Base-by-base conservation (phyloP, 2,888 invertebrate genomes). In the Mimumesa dahlbomi region DNA sequence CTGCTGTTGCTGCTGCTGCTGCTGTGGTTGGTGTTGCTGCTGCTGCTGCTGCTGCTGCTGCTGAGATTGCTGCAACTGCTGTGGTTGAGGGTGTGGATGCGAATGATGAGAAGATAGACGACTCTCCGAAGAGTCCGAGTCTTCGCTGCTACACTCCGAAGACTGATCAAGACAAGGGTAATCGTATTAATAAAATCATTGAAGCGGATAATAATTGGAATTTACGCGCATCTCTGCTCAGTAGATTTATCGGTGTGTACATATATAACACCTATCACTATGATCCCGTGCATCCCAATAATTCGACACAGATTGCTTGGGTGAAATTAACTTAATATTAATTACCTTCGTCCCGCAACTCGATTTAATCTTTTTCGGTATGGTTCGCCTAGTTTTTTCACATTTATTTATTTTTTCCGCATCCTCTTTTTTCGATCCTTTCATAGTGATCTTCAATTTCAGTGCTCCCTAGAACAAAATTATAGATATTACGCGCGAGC, bases 381-480 rank as follows among this genome's bases (percentile, higher is more conserved):
- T 66, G 16, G 79, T 69, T 36, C 76, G 83, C 61, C 81, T 81
- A 36, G 25, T 72, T 72, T 86, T 88, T 7, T 89, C 88, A 58
- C 74, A 84, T 54, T 84, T 87, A 40, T n/a, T n/a, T n/a, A 79
- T 49, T 73, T 88, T 88, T 42, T 88, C 88, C 11, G 82, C 52
- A 59, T 88, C 87, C 40, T 88, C 88, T 49, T 88, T 88, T 70
- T 84, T 88, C 42, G 90, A 88, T 58, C 90, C 88, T 83, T 90
- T 90, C 86, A 90, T 88, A 54, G 90, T 90, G 73, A 91, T 90
- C 81, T 91, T 91, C 67, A 91, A 81, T 82, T 91, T 91, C 34
- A 91, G 85, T 40, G 90, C 90, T 62, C 91, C 91, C 90, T 90
- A 75, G 1, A 78, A 81, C 50, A 1, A 9, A 25, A 45, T 45